Base-by-base conservation (phyloP, 1,140 invertebrate species). In the Pseudomyrmex cubaensis region DNA sequence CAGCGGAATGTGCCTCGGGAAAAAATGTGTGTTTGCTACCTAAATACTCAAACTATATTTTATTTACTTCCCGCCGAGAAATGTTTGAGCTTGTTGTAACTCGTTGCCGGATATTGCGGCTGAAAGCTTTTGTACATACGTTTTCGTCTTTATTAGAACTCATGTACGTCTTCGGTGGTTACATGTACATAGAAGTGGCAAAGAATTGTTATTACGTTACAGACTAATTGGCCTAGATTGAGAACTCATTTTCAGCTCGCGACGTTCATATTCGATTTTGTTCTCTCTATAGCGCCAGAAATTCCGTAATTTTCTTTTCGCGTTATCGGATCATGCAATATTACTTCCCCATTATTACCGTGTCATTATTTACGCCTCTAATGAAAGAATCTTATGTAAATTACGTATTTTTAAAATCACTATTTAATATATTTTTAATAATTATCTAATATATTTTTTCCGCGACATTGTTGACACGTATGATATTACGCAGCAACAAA, bases 41-140 rank as follows among this genome's bases (percentile, higher is more conserved):
- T 85, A 87, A 85, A 83, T 85, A 87, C 50, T 75, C 50, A 61
- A 59, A 61, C 76, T 72, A 54, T 35, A 7, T 22, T 86, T 85
- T 82, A 87, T 87, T 87, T 87, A 48, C 64, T 67, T 74, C 15
- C 50, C 17, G 35, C 25, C 15, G 46, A 44, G 59, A 61, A 78
- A 73, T 85, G 83, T 84, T 67, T 63, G 75, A 66, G 50, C 22
- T 20, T n/a, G 73, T 48, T 78, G 52, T 84, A 86, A 86, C 73
- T 83, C 66, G 46, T 67, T 76, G 35, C 69, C 44, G 83, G 76
- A 87, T 87, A 87, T 87, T 85, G 63, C 70, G 69, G 12, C 10
- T 56, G 54, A 70, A 80, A 78, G 72, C 66, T 64, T 61, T 10
- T 44, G 44, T 44, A 17, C 44, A 15, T 22, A 56, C 25, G 12